These are phyloP conservation scores for Apostichopus leukothele DNA, from an alignment of 53 echinoderm and acorn worm genomes.

Conservation along the genomic window DNA sequence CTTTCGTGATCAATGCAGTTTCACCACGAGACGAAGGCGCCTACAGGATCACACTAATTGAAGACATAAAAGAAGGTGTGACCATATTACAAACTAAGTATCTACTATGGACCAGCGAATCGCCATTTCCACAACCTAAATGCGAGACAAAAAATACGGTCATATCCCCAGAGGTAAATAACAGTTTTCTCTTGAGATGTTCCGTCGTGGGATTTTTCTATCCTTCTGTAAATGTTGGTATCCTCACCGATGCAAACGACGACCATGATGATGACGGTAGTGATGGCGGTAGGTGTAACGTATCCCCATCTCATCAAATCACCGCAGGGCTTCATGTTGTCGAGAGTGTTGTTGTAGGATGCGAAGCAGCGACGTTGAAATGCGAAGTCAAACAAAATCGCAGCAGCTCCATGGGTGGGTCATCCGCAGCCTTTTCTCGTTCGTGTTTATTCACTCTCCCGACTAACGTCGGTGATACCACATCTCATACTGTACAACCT, in stretches of 20 bases:
- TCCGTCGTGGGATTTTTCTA: background rate
- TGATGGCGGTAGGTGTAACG: background rate
- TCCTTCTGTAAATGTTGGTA: background rate
- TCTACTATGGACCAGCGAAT: background rate
- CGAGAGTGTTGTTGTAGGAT: background rate
- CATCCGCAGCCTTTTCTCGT: background rate
- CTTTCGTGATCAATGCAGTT: background rate
- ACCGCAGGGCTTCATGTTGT: background rate
- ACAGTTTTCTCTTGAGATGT: background rate
- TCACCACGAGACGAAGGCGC: background rate
- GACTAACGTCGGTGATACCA: background rate
- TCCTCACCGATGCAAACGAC: background rate
- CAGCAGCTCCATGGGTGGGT: background rate
- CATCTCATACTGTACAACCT: background rate
- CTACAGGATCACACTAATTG: background rate
- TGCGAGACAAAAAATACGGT: background rate
- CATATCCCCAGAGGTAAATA: background rate
- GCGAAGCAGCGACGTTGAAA: background rate
- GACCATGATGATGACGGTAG: background rate
- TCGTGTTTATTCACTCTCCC: background rate
- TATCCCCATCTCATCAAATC: background rate
- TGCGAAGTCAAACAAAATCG: conserved; percentile 7
- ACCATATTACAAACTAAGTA: background rate
- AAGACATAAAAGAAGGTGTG: background rate
- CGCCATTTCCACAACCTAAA: background rate